These are phyloP conservation scores for Ypsolopha sequella DNA, from an alignment of 2,888 invertebrate species.

Conservation along the genomic window DNA sequence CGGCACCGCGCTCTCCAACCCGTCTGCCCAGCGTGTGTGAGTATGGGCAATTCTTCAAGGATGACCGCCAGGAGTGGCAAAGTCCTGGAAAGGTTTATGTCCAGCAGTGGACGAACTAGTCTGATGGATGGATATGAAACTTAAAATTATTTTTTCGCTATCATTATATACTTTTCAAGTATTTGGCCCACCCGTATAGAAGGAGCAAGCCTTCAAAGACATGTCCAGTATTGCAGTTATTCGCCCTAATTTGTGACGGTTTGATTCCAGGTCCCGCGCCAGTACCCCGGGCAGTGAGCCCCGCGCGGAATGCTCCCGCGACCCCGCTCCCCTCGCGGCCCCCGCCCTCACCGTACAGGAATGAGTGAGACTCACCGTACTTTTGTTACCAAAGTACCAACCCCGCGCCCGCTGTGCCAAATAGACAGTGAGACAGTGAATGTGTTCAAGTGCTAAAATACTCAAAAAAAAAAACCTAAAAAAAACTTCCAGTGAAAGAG, in stretches of 20 bases:
- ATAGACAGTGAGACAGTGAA: constrained; percentile 25
- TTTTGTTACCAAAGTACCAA: background rate
- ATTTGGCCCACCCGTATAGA: too few species aligned
- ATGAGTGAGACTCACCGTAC: constrained; percentile 13
- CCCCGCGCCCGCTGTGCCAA: background rate
- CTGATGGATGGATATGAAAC: too few species aligned
- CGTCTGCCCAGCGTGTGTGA: background rate
- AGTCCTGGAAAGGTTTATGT: too few species aligned
- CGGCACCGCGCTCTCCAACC: too few species aligned
- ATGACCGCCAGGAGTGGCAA: too few species aligned
- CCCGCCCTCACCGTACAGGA: constrained; percentile 20
- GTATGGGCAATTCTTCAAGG: background rate
- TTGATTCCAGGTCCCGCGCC: constrained; percentile 31
- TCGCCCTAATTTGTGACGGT: background rate
- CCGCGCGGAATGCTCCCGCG: constrained; percentile 22
- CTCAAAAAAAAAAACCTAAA: constrained; percentile 47
- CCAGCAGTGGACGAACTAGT: too few species aligned
- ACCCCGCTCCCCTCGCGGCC: constrained; percentile 25
- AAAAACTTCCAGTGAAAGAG: constrained; percentile 13
- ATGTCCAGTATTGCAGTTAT: background rate
- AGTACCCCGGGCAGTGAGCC: constrained; percentile 27
- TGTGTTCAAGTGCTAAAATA: constrained; percentile 41
- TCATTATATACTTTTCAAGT: too few species aligned
- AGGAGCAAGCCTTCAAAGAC: background rate
- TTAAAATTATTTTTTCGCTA: too few species aligned